Evolutionary conservation across 2,888 invertebrate species (phyloP).

Genomic region (Pantelozetes paolii): DNA sequence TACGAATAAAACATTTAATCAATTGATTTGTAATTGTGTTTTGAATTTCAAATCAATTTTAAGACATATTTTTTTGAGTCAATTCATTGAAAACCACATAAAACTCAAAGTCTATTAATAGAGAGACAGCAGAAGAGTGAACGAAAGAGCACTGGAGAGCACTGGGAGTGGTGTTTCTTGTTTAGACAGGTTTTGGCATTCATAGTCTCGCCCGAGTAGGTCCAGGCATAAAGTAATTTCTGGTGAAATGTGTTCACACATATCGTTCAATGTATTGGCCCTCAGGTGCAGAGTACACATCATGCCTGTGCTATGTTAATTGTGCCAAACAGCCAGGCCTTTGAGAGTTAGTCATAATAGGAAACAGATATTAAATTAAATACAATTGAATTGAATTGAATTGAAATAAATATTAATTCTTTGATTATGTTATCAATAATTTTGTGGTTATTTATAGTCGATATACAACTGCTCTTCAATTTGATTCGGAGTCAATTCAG

Average conservation of each 20-base stretch:
- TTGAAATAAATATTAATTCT: too few species aligned
- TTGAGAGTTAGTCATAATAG: too few species aligned
- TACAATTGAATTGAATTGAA: too few species aligned
- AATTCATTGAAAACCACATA: not conserved
- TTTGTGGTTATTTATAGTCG: too few species aligned
- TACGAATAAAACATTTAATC: too few species aligned
- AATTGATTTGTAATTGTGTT: not conserved
- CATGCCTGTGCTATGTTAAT: not conserved
- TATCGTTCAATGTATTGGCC: not conserved
- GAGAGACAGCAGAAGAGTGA: not conserved
- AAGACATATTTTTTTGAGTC: not conserved
- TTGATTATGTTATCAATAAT: too few species aligned
- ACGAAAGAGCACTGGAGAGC: not conserved
- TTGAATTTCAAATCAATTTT: not conserved
- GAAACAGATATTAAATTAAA: too few species aligned
- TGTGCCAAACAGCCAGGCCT: too few species aligned
- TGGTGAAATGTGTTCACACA: not conserved
- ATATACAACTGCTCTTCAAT: too few species aligned
- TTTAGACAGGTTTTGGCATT: not conserved
- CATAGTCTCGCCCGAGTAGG: slow-evolving; percentile 3
- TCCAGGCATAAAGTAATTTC: not conserved
- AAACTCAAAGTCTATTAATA: not conserved
- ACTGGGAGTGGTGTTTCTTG: slow-evolving; percentile 1
- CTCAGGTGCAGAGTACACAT: slow-evolving; percentile 10
- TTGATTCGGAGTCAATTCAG: too few species aligned